Evolutionary conservation across 2,797 vertebrate species (phyloP).

Genomic region (Babyrousa celebensis): DNA sequence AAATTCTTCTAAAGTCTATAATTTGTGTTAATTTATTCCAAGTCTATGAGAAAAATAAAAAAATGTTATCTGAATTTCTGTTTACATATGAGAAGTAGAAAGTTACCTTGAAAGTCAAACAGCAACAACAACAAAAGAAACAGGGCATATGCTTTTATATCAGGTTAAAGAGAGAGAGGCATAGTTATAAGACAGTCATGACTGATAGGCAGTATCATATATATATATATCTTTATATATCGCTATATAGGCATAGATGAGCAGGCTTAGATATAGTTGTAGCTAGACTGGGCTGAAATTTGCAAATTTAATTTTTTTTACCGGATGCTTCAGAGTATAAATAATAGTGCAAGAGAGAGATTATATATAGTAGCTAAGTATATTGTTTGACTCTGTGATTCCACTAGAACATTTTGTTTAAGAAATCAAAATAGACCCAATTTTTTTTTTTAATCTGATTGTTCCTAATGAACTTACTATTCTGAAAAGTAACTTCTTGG

Average conservation of each 20-base stretch:
- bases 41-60: conserved; percentile 54
- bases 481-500: conserved; percentile 25
- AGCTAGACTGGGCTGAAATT: conserved; percentile 21
- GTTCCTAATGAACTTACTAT: conserved; percentile 42
- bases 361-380: background rate
- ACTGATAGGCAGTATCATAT: background rate
- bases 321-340: conserved; percentile 34
- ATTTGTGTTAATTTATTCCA: conserved; percentile 62
- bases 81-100: conserved; percentile 57
- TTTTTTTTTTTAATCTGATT: conserved; percentile 11
- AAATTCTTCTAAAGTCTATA: background rate
- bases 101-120: conserved; percentile 63
- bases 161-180: background rate
- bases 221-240: background rate
- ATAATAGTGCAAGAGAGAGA: background rate
- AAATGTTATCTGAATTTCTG: background rate
- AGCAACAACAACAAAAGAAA: background rate
- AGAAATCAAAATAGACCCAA: background rate
- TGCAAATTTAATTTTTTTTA: background rate
- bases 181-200: background rate
- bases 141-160: background rate
- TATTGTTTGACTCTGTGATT: conserved; percentile 20
- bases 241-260: background rate
- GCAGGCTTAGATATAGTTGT: background rate
- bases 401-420: conserved; percentile 43